Base-by-base conservation (phyloP, 2,888 invertebrate species). In the Atethmia centrago region DNA sequence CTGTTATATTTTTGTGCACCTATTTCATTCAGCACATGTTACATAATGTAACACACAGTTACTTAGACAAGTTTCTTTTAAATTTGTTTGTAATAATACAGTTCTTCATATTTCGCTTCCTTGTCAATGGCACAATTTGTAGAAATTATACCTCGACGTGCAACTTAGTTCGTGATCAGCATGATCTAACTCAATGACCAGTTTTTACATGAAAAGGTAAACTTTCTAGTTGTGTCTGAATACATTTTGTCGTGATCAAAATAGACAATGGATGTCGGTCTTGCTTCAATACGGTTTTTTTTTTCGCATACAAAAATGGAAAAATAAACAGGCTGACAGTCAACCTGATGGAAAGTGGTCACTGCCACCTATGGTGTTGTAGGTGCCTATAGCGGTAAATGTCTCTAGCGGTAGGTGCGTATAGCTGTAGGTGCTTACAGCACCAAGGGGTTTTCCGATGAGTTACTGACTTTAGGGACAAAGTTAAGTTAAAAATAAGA, bases 231-330 rank as follows among this genome's bases (percentile, higher is more conserved):
- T 21, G 1, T n/a, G 2, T 0, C 36, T 65, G 28, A 66, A 59
- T 66, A 36, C n/a, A 64, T 53, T 64, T 36, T 36, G n/a, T 25
- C 64, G 53, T 65, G 64, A 53, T 36, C n/a, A 36, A n/a, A 36
- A 51, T 36, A 36, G 49, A 64, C 7, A 51, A n/a, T n/a, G n/a
- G 10, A 42, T 42, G 42, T 42, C 42, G 12, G 1, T 36, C 10
- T 42, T 14, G 8, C 42, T 42, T 42, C 42, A 42, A 42, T 42
- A 14, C 10, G 12, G 12, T 42, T 14, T 14, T 42, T 42, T 42
- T 42, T 42, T 42, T 42, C 42, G 42, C 14, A 2, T 42, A 12
- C 1, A 3, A 14, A 42, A 2, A 42, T 36, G 10, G 42, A 42
- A 19, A 47, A 7, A 47, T 47, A 19, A 47, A 19, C 47, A 47